A percentile compares a stretch with the other conserved stretches of the same genome.
These are phyloP conservation scores for Biston betularia DNA, from an alignment of 2,888 invertebrate genomes.

Conservation along the genomic window DNA sequence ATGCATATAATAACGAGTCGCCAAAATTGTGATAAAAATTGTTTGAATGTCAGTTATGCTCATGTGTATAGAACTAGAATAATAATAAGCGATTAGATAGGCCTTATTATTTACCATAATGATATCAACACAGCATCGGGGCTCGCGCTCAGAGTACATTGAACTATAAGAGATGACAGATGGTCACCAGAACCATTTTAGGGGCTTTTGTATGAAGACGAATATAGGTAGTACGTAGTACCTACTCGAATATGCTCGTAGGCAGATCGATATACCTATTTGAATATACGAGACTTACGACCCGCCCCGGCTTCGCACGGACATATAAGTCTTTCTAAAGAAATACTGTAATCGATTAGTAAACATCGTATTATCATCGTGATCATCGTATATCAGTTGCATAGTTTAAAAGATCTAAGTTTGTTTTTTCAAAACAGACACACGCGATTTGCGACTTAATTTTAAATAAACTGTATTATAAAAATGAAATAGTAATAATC, in stretches of 20 bases:
- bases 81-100: constrained; percentile 45
- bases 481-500: too few species aligned
- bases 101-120: constrained; percentile 40
- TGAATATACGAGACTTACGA: too few species aligned
- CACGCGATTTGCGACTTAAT: too few species aligned
- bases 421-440: too few species aligned
- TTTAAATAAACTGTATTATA: too few species aligned
- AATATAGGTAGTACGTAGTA: constrained; percentile 41
- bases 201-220: constrained; percentile 41
- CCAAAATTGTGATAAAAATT: constrained; percentile 37
- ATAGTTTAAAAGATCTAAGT: too few species aligned
- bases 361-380: too few species aligned
- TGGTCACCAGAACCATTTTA: constrained; percentile 56
- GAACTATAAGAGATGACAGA: constrained; percentile 61
- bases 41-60: constrained; percentile 25
- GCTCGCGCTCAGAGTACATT: constrained; percentile 50
- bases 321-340: too few species aligned
- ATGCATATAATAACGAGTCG: constrained; percentile 5
- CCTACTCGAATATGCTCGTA: constrained; percentile 5
- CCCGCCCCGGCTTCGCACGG: too few species aligned
- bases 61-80: constrained; percentile 32
- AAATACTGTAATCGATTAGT: too few species aligned
- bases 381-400: too few species aligned
- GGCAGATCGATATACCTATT: neutral
- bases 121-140: constrained; percentile 40